Percentiles rank a stretch among this genome's conserved stretches.
phyloP scores from a whole-genome alignment of 2,113 vertebrate species.

The Apteryx mantelli region DNA sequence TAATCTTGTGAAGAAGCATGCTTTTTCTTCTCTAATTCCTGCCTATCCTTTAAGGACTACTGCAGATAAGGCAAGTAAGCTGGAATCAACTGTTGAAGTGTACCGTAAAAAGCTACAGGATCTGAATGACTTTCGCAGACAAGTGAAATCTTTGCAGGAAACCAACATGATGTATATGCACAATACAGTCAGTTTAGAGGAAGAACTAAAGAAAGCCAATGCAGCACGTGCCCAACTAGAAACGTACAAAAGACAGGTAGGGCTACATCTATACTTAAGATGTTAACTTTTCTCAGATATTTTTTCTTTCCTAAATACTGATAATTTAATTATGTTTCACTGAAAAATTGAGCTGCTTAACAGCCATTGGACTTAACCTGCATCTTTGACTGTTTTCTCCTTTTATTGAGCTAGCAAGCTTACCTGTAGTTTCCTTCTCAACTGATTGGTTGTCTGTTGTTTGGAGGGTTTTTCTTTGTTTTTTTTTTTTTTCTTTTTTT shows the following conservation, averaged over 20 bases:
- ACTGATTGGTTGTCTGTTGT: not conserved
- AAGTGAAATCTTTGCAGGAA: constrained; percentile 94
- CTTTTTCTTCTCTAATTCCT: not conserved
- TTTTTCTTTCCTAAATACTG: not conserved
- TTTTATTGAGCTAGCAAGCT: not conserved
- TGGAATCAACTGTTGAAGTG: constrained; percentile 92
- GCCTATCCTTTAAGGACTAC: constrained; percentile 45
- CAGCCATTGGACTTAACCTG: not conserved
- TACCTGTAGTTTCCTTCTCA: not conserved
- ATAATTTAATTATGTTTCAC: not conserved
- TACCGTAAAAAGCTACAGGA: constrained; percentile 97
- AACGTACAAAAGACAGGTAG: constrained; percentile 93
- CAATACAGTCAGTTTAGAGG: constrained; percentile 94
- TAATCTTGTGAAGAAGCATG: not conserved
- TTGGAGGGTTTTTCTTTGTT: not conserved
- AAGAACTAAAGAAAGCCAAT: constrained; percentile 95
- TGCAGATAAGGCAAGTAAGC: constrained; percentile 90
- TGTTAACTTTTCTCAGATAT: not conserved
- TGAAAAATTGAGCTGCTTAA: not conserved
- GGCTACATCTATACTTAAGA: not conserved
- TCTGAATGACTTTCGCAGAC: constrained; percentile 91
- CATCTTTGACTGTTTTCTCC: not conserved
- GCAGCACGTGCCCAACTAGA: constrained; percentile 93
- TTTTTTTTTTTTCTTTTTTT: not conserved
- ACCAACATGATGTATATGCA: constrained; percentile 98